Percentiles rank a stretch among this genome's conserved stretches.
phyloP scores from a whole-genome alignment of 2,797 vertebrate species.

The Pteropus rufus region DNA sequence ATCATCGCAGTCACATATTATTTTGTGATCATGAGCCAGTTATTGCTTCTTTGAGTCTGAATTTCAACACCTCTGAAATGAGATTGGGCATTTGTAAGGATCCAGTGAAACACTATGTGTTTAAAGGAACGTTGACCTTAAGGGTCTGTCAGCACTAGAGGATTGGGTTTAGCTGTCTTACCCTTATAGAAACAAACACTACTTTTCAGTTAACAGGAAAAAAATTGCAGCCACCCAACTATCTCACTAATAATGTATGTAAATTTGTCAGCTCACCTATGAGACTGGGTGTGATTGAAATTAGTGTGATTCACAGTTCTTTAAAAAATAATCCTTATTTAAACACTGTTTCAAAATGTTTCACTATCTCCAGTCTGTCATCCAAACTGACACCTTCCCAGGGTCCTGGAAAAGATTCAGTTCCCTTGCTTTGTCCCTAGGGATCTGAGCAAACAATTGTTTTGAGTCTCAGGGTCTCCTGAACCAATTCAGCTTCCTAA shows the following conservation, averaged over 20 bases:
- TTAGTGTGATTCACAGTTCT: neutral
- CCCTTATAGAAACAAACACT: neutral
- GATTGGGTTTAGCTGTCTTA: neutral
- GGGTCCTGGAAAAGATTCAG: neutral
- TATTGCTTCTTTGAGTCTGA: neutral
- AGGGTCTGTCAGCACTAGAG: neutral
- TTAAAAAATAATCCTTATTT: neutral
- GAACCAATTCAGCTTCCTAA: neutral
- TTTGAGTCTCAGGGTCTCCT: neutral
- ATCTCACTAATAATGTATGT: neutral
- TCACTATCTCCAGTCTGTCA: neutral
- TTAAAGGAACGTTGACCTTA: neutral
- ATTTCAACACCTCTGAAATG: neutral
- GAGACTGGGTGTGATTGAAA: neutral
- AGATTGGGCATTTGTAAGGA: no score
- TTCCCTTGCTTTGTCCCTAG: neutral
- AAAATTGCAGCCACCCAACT: neutral
- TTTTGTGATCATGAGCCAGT: neutral
- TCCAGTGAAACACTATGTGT: neutral
- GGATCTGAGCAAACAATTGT: neutral
- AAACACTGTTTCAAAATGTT: neutral
- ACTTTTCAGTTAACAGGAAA: neutral
- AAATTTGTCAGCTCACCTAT: neutral
- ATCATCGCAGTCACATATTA: neutral
- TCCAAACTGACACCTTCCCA: neutral